A percentile compares a stretch with the other conserved stretches of the same genome.
These are phyloP conservation scores for Elysia chlorotica DNA, from an alignment of 1,140 invertebrate species.

Conservation along the genomic window DNA sequence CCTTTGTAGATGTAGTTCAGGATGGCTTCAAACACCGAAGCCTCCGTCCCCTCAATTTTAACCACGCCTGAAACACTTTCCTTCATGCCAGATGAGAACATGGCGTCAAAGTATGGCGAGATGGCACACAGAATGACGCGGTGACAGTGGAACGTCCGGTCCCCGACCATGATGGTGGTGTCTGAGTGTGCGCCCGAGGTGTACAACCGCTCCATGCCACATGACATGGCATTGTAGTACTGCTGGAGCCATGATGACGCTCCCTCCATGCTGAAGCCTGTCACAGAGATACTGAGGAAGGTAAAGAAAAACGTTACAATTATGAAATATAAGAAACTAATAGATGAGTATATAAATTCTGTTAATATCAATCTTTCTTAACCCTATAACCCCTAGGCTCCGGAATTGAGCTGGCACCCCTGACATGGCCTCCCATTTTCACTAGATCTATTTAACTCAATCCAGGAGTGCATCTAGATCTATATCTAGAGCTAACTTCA, in stretches of 20 bases:
- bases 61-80: conserved; percentile 50
- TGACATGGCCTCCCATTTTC: not conserved
- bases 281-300: not conserved
- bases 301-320: not conserved
- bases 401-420: not conserved
- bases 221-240: conserved; percentile 44
- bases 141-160: conserved; percentile 42
- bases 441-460: not conserved
- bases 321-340: not conserved
- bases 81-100: conserved; percentile 54
- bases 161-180: conserved; percentile 39
- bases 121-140: conserved; percentile 47
- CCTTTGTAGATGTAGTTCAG: conserved; percentile 49
- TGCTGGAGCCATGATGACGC: conserved; percentile 29
- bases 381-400: not conserved
- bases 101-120: conserved; percentile 51
- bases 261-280: conserved; percentile 21
- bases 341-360: not conserved
- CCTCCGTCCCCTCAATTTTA: conserved; percentile 47
- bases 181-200: conserved; percentile 41
- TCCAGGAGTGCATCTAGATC: not conserved
- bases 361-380: not conserved
- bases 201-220: conserved; percentile 38
- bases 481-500: no score
- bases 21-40: conserved; percentile 41